These are phyloP conservation scores for Tadarida brasiliensis DNA, from an alignment of 2,797 vertebrate species.

Conservation along the genomic window DNA sequence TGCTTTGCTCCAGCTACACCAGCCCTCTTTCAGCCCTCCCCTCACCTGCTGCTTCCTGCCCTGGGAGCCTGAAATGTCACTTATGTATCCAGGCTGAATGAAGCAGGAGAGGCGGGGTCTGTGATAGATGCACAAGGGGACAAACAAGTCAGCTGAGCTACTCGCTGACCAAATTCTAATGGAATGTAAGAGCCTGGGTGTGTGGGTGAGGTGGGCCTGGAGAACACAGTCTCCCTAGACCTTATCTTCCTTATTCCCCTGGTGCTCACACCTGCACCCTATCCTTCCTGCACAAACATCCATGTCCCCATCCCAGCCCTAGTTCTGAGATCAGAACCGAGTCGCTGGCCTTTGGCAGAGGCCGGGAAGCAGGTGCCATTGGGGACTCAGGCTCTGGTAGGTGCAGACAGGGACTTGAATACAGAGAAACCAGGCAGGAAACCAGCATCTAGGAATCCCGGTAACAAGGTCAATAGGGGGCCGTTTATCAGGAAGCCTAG, in stretches of 20 bases:
- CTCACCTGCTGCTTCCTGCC: not conserved
- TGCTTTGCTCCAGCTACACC: not conserved
- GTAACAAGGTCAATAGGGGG: not conserved
- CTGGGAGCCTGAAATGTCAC: not conserved
- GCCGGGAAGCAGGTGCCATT: slow-evolving; percentile 28
- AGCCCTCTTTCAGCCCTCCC: not conserved
- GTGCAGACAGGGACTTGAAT: slow-evolving; percentile 57
- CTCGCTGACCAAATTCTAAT: not conserved
- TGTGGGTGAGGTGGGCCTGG: not conserved
- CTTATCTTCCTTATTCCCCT: not conserved
- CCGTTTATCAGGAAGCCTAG: slow-evolving; percentile 39
- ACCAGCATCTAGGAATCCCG: not conserved
- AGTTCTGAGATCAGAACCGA: not conserved
- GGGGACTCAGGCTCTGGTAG: slow-evolving; percentile 1
- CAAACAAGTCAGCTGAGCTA: not conserved
- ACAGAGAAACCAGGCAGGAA: slow-evolving; percentile 40
- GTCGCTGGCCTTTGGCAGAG: slow-evolving; percentile 12
- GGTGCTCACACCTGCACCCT: not conserved
- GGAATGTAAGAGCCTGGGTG: not conserved
- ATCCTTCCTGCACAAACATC: not conserved
- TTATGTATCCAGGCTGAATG: slow-evolving; percentile 11
- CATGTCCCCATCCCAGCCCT: not conserved
- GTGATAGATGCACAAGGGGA: not conserved
- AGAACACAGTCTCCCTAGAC: not conserved
- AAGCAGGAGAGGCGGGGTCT: not conserved